phyloP scores from a whole-genome alignment of 2,113 vertebrate species.

The Chrysemys picta region DNA sequence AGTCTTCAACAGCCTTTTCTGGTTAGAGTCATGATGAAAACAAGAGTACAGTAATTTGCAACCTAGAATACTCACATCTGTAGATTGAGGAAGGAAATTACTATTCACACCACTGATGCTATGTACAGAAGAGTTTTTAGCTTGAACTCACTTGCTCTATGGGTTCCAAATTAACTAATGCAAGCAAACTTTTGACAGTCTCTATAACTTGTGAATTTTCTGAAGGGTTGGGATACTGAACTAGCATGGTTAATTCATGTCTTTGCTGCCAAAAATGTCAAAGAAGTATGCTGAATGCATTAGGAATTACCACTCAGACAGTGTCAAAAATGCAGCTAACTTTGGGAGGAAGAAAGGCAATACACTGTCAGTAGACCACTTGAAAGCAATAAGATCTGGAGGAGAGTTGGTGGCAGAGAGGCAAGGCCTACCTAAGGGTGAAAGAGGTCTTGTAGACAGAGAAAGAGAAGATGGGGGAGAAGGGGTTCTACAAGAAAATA shows the following conservation, averaged over 20 bases:
- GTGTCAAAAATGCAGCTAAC: neutral
- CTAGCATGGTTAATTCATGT: neutral
- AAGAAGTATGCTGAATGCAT: neutral
- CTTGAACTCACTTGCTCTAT: slow-evolving; percentile 45
- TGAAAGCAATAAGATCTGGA: neutral
- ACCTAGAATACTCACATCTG: neutral
- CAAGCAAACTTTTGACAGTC: slow-evolving; percentile 44
- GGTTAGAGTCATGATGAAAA: neutral
- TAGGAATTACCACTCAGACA: slow-evolving; percentile 15
- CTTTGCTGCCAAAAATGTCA: slow-evolving; percentile 34
- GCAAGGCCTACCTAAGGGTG: neutral
- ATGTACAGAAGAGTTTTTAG: slow-evolving; percentile 20
- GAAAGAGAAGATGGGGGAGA: neutral
- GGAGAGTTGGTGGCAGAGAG: neutral
- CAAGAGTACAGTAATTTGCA: neutral
- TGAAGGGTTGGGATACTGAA: neutral
- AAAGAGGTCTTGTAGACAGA: neutral
- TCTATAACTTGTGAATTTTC: slow-evolving; percentile 31
- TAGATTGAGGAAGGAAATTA: neutral
- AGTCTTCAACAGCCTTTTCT: neutral
- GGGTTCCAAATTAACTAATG: neutral
- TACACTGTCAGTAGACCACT: neutral
- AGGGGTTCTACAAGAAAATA: neutral
- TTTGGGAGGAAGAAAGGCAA: neutral
- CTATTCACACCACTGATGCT: neutral